Evolutionary conservation across 2,113 vertebrate genomes (phyloP), one percentile per base, ranked within the genome.

Genomic region (Oxygymnocypris stewartii): DNA sequence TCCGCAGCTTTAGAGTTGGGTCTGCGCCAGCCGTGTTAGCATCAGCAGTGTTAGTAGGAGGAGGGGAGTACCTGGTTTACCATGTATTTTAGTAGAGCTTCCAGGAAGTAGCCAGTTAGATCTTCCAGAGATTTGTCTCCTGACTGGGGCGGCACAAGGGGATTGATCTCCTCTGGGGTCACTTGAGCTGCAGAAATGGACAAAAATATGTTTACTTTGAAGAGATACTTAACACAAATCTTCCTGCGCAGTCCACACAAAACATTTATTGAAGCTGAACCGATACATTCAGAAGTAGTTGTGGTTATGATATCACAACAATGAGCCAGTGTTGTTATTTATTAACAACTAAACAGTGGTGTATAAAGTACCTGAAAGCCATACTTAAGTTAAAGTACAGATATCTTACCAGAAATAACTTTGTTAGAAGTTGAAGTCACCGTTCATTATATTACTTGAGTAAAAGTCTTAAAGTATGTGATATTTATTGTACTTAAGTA

Each of bases 81-180:
- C 95, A 99, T 97, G 90, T 99, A 99, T 95, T 99, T 99, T 92
- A 99, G 96, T 90, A 99, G 95, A 85, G 97, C 98, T 95, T 99
- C 98, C 87, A 99, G 94, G 93, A 99, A 99, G 92, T 97, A 99
- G 88, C 97, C 98, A 82, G 98, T 99, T 88, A 98, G 96, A 93
- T 99, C 98, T 91, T 99, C 98, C 94, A 99, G 98, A 93, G 96
- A 97, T 95, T 99, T 99, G 92, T 99, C 98, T 89, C 97, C 97
- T 73, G 98, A 99, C 91, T 99, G 98, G 0, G 98, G 98, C 87
- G 97, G 96, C 86, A 99, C 98, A 91, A 99, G 94, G 86, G 98
- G 98, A 86, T 96, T 99, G 93, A 99, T 98, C 93, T 99, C 98
- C 88, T 99, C 98, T 93, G 97, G 96, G 83, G 96, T 97, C 65